Evolutionary conservation across 2,113 vertebrate species (phyloP).

Genomic region (Esox niger): DNA sequence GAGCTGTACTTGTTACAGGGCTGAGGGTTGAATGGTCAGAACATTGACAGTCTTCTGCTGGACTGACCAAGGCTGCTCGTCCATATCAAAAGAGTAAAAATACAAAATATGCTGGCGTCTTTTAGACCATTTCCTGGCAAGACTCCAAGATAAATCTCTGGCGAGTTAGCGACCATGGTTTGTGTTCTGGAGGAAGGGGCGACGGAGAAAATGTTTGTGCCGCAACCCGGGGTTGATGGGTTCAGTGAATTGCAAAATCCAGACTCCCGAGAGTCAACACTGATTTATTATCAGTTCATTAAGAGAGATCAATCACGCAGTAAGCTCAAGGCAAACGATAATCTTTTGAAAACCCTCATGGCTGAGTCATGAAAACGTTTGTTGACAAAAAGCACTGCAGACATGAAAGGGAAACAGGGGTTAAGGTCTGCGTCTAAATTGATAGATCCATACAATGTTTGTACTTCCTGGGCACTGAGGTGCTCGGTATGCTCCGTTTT

Average conservation of each 20-base stretch:
- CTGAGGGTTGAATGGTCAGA: too few species aligned
- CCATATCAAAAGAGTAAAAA: background rate
- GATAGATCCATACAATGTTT: background rate
- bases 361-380: background rate
- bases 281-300: too few species aligned
- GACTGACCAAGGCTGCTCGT: background rate
- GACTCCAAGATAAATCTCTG: too few species aligned
- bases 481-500: background rate
- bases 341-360: background rate
- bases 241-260: slow-evolving; percentile 16
- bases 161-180: background rate
- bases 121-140: background rate
- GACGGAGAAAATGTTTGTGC: background rate
- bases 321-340: background rate
- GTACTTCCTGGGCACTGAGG: background rate
- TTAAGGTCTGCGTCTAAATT: background rate
- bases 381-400: background rate
- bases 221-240: slow-evolving; percentile 13
- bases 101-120: background rate
- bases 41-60: background rate
- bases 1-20: background rate
- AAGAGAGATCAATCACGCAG: background rate
- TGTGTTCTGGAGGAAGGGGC: background rate
- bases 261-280: background rate
- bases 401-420: background rate